Percentiles rank a stretch among this genome's conserved stretches.
Evolutionary conservation across 2,888 invertebrate species (phyloP).

Genomic region (Xestia ashworthii): DNA sequence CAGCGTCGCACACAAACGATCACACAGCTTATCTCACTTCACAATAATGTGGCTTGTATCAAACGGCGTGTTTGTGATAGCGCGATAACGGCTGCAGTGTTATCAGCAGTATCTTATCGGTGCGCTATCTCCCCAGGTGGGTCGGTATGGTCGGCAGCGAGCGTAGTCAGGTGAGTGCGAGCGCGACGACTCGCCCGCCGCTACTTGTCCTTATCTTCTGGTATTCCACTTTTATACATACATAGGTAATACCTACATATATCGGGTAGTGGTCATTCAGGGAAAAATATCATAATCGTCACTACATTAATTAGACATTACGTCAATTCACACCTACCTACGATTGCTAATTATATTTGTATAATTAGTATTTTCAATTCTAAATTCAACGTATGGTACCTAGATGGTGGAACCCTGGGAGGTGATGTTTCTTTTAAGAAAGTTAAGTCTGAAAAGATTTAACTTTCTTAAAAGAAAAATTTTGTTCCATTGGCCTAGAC

Average conservation of each 20-base stretch:
- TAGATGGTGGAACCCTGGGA: too few relatives aligned
- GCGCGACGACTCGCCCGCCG: background rate
- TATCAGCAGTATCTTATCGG: constrained; percentile 47
- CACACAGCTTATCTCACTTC: constrained; percentile 3
- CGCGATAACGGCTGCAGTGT: constrained; percentile 34
- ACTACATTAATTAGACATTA: background rate
- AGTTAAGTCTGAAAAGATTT: too few relatives aligned
- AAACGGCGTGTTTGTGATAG: constrained; percentile 34
- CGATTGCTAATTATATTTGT: background rate
- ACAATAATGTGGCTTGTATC: constrained; percentile 25
- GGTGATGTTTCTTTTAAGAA: too few relatives aligned
- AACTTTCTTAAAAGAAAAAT: too few relatives aligned
- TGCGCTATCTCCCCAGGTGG: constrained; percentile 42
- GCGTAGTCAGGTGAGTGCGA: background rate
- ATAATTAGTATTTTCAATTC: background rate
- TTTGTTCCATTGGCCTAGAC: too few relatives aligned
- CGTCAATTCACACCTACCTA: constrained; percentile 6
- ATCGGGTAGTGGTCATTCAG: constrained; percentile 12
- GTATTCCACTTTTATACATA: constrained; percentile 15
- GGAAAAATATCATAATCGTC: constrained; percentile 11
- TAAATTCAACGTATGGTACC: too few relatives aligned
- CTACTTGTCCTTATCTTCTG: constrained; percentile 29
- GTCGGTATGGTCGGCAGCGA: constrained; percentile 27
- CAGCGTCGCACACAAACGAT: background rate
- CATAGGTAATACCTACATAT: background rate